A percentile compares a stretch with the other conserved stretches of the same genome.
Conservation (phyloP, 2,797 vertebrate species). For the Zenarchopterus dispar region DNA sequence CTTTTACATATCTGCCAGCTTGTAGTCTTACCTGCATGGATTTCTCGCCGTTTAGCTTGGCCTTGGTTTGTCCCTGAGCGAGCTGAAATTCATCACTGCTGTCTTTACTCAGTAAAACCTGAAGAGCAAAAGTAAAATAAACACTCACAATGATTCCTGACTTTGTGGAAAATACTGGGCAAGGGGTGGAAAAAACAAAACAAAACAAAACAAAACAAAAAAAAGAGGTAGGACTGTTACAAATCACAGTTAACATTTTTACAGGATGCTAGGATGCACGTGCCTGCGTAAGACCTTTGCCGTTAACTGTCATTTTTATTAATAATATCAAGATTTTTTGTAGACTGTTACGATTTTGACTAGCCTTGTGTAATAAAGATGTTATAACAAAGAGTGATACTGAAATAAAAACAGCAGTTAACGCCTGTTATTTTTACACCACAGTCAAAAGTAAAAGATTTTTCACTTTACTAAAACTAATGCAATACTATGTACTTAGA, state of each 20-base stretch:
- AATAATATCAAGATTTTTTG: too few relatives aligned
- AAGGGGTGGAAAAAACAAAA: not conserved
- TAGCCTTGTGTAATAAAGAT: too few relatives aligned
- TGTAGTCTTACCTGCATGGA: conserved; percentile 67
- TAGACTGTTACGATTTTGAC: too few relatives aligned
- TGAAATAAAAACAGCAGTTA: not conserved
- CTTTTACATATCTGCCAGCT: too few relatives aligned
- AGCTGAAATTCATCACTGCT: conserved; percentile 47
- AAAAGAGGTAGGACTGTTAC: too few relatives aligned
- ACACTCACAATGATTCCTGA: too few relatives aligned
- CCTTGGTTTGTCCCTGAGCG: conserved; percentile 33
- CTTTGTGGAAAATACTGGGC: not conserved
- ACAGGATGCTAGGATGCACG: too few relatives aligned
- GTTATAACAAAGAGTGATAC: not conserved
- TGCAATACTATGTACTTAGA: not conserved
- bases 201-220: too few relatives aligned
- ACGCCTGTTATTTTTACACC: not conserved
- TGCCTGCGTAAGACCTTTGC: too few relatives aligned
- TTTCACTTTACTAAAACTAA: not conserved
- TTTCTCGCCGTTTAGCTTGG: conserved; percentile 48
- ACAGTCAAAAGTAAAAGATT: not conserved
- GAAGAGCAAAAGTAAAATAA: conserved; percentile 20
- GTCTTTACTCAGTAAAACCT: conserved; percentile 81
- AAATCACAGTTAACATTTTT: too few relatives aligned
- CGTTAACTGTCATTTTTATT: too few relatives aligned